These are phyloP conservation scores for Halesus radiatus DNA, from an alignment of 1,140 invertebrate species.

Conservation along the genomic window DNA sequence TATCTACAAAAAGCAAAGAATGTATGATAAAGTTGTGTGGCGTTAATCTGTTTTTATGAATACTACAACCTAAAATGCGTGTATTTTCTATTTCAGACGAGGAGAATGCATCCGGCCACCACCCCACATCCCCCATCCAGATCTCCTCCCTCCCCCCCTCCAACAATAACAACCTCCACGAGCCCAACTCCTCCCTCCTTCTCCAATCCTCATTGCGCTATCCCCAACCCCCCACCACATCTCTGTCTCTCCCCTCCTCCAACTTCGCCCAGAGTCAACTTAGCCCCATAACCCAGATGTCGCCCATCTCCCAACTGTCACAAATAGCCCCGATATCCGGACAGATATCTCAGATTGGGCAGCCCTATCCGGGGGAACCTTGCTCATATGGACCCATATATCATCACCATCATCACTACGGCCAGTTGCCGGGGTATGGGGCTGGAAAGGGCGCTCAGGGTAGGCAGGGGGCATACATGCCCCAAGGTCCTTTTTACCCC, in stretches of 20 bases:
- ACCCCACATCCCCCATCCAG: slow-evolving; percentile 44
- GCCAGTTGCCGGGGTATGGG: slow-evolving; percentile 25
- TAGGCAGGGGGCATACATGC: slow-evolving; percentile 32
- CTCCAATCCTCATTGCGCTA: slow-evolving; percentile 5
- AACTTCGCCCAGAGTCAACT: slow-evolving; percentile 21
- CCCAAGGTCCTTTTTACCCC: slow-evolving; percentile 43
- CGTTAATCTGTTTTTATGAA: no score
- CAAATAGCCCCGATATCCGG: not conserved
- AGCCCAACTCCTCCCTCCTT: slow-evolving; percentile 11
- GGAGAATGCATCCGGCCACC: not conserved
- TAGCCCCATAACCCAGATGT: not conserved
- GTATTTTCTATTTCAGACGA: slow-evolving; percentile 3
- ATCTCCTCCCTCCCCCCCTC: slow-evolving; percentile 15
- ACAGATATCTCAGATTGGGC: slow-evolving; percentile 40
- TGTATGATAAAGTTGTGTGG: no score
- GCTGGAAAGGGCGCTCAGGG: slow-evolving; percentile 1
- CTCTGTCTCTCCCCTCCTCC: slow-evolving; percentile 29
- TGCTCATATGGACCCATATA: slow-evolving; percentile 53
- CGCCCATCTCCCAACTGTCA: slow-evolving; percentile 1
- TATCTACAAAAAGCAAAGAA: no score
- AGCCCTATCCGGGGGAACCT: slow-evolving; percentile 49
- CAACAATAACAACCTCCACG: slow-evolving; percentile 32
- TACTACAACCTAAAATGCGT: not conserved
- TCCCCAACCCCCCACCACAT: slow-evolving; percentile 10
- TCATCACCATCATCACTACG: slow-evolving; percentile 44